Conservation (phyloP, 2,113 vertebrate species). For the Ranitomeya imitator region DNA sequence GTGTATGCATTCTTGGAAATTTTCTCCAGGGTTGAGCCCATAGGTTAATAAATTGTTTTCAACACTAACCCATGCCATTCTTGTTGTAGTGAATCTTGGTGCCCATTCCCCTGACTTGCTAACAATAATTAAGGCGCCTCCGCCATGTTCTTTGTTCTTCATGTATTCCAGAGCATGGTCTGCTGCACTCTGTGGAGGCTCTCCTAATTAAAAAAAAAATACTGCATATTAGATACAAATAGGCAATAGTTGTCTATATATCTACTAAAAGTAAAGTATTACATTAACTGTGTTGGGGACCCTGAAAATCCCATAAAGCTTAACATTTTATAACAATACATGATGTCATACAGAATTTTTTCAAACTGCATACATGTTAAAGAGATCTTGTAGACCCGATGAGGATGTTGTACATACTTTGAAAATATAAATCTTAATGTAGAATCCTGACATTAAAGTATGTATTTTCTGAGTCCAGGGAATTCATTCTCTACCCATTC, state of each 20-base stretch:
- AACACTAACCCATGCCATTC: slow-evolving; percentile 70
- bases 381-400: too few relatives aligned
- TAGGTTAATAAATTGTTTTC: slow-evolving; percentile 67
- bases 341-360: too few relatives aligned
- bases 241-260: not conserved
- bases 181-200: slow-evolving; percentile 60
- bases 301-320: not conserved
- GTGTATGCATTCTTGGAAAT: slow-evolving; percentile 47
- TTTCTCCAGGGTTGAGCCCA: slow-evolving; percentile 68
- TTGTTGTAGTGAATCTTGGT: slow-evolving; percentile 69
- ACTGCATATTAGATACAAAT: not conserved
- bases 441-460: too few relatives aligned
- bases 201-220: slow-evolving; percentile 61
- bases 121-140: slow-evolving; percentile 69
- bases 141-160: slow-evolving; percentile 70
- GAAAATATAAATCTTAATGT: too few relatives aligned
- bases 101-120: slow-evolving; percentile 71
- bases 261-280: not conserved
- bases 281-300: not conserved
- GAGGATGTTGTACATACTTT: too few relatives aligned
- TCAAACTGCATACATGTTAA: too few relatives aligned
- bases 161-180: slow-evolving; percentile 68
- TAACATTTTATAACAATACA: too few relatives aligned
- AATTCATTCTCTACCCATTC: too few relatives aligned
- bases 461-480: too few relatives aligned